These are phyloP conservation scores for Platycnemis pennipes DNA, from an alignment of 2,888 invertebrate genomes.

Conservation along the genomic window DNA sequence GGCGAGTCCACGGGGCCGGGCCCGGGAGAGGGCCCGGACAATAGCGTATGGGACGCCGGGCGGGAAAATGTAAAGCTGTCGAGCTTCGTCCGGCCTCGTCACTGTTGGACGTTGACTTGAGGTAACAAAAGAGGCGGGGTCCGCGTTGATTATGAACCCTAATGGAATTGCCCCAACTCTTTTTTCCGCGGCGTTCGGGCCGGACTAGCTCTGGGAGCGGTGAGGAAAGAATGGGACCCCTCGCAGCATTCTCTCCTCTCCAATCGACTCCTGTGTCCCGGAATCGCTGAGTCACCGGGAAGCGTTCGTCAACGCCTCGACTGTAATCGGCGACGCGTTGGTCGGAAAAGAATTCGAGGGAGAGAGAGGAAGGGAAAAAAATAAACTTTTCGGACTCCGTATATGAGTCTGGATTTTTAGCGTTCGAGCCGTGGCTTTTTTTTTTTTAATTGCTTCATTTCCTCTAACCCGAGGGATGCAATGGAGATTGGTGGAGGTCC, in stretches of 20 bases:
- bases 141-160: background rate
- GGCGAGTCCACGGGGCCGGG: background rate
- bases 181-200: background rate
- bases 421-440: background rate
- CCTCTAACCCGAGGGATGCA: background rate
- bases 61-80: background rate
- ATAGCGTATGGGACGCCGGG: background rate
- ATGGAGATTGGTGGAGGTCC: background rate
- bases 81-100: background rate
- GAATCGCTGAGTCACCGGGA: background rate
- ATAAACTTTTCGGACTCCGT: background rate
- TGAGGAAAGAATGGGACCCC: background rate
- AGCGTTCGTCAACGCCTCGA: background rate
- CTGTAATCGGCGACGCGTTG: background rate
- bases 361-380: background rate
- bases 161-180: constrained; percentile 18
- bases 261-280: background rate
- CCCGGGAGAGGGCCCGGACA: background rate
- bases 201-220: background rate
- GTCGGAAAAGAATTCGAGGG: background rate
- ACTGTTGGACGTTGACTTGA: background rate
- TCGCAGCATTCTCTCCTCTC: background rate
- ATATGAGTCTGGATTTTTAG: background rate
- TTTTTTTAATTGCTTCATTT: background rate
- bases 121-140: constrained; percentile 12